Evolutionary conservation across 1,140 invertebrate genomes (phyloP).

Genomic region (Oedothorax gibbosus): DNA sequence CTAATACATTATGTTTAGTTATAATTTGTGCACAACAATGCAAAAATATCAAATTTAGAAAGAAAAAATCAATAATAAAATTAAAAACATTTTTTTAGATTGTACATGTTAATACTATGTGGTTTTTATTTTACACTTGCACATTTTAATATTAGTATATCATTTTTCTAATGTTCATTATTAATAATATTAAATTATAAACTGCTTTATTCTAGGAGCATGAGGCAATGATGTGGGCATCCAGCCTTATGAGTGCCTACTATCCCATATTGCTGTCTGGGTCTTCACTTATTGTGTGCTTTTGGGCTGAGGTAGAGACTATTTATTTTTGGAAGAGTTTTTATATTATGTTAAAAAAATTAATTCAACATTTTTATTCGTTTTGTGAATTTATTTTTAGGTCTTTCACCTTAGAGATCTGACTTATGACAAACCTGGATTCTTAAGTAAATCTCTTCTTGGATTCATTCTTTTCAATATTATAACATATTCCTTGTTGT

Average conservation of each 20-base stretch:
- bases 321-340: not conserved
- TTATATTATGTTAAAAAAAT: not conserved
- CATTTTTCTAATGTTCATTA: not conserved
- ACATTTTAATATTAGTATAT: not conserved
- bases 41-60: too few species aligned
- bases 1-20: too few species aligned
- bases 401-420: slow-evolving; percentile 91
- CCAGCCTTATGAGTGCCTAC: slow-evolving; percentile 87
- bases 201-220: slow-evolving; percentile 30
- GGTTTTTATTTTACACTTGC: too few species aligned
- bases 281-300: slow-evolving; percentile 91
- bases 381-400: slow-evolving; percentile 69
- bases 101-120: too few species aligned
- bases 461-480: slow-evolving; percentile 92
- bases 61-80: too few species aligned
- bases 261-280: slow-evolving; percentile 90
- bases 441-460: slow-evolving; percentile 93
- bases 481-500: slow-evolving; percentile 85
- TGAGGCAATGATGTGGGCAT: slow-evolving; percentile 78
- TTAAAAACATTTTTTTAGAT: too few species aligned
- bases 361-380: not conserved
- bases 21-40: too few species aligned
- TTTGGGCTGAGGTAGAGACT: slow-evolving; percentile 91
- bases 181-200: not conserved
- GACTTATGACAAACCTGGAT: slow-evolving; percentile 83